Evolutionary conservation across 2,113 vertebrate genomes (phyloP), one percentile per base, ranked within the genome.

Genomic region (Myxocyprinus asiaticus): DNA sequence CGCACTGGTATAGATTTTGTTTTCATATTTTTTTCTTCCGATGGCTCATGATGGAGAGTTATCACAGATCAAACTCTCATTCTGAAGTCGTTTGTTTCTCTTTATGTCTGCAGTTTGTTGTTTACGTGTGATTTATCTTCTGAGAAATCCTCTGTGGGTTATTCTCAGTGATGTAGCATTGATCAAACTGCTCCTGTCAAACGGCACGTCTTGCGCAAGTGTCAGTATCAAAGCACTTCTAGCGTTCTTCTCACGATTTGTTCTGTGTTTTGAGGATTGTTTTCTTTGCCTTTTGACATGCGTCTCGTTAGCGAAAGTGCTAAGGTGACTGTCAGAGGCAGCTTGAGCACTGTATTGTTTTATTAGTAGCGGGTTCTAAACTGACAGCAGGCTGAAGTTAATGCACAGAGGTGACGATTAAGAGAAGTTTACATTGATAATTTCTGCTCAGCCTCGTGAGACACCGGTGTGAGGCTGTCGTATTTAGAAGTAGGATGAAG

Each of bases 401-500:
- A 88, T 88, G 86, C 88, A 89, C 88, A 84, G 85, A 75, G 87
- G 88, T 87, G 89, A 82, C 90, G 89, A 91, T 90, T 88, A 89
- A 81, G 51, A 15, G 22, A 53, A 63, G 67, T 42, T 11, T 7
- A 85, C 82, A 69, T 90, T 86, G 88, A 91, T 87, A 83, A 86
- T 88, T 86, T 79, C 81, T 58, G 56, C 61, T 82, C 65, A 55
- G 81, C 66, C 63, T 17, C 48, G 42, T 75, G 79, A 75, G 80
- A 70, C 14, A 15, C 71, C 78, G 55, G 75, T 10, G 8, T 77
- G 62, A 77, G 79, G 80, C 84, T 86, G 82, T 90, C 85, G 89
- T 85, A 77, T 87, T 85, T 89, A 86, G 86, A 91, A 91, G 90
- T 92, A 89, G 91, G 90, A 90, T 91, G 89, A 90, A 88, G 84